These are phyloP conservation scores for Branchipolynoe longqiensis DNA, from an alignment of 2,888 invertebrate species.

Conservation along the genomic window DNA sequence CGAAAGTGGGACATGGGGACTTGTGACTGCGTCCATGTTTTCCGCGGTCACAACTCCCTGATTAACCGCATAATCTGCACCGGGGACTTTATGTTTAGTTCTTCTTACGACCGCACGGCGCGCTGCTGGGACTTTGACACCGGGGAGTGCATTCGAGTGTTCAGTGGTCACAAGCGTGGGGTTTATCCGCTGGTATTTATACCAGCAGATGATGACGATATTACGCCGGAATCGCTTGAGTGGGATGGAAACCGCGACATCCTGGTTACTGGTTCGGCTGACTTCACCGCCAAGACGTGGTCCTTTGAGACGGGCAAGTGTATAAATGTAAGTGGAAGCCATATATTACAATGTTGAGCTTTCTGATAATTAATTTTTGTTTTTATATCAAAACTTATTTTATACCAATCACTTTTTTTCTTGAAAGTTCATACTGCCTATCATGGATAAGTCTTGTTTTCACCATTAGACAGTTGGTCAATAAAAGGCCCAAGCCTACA, in stretches of 20 bases:
- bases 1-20: conserved; percentile 83
- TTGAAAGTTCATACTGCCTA: too few relatives aligned
- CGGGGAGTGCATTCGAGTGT: conserved; percentile 80
- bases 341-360: not conserved
- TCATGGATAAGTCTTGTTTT: too few relatives aligned
- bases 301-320: conserved; percentile 81
- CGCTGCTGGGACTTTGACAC: conserved; percentile 83
- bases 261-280: conserved; percentile 81
- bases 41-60: conserved; percentile 82
- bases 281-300: conserved; percentile 81
- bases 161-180: conserved; percentile 83
- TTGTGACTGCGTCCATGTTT: conserved; percentile 82
- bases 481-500: too few relatives aligned
- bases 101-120: conserved; percentile 80
- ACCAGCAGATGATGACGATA: conserved; percentile 80
- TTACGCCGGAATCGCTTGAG: conserved; percentile 69
- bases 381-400: too few relatives aligned
- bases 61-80: conserved; percentile 83
- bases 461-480: too few relatives aligned
- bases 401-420: too few relatives aligned
- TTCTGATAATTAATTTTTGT: not conserved
- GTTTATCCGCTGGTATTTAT: conserved; percentile 83
- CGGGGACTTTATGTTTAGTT: conserved; percentile 81
- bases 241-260: conserved; percentile 78
- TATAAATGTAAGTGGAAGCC: conserved; percentile 71